Percentiles rank a stretch among this genome's conserved stretches.
These are phyloP conservation scores for Trissonchulus latispiculum DNA, from an alignment of 2,888 invertebrate species.

Conservation along the genomic window DNA sequence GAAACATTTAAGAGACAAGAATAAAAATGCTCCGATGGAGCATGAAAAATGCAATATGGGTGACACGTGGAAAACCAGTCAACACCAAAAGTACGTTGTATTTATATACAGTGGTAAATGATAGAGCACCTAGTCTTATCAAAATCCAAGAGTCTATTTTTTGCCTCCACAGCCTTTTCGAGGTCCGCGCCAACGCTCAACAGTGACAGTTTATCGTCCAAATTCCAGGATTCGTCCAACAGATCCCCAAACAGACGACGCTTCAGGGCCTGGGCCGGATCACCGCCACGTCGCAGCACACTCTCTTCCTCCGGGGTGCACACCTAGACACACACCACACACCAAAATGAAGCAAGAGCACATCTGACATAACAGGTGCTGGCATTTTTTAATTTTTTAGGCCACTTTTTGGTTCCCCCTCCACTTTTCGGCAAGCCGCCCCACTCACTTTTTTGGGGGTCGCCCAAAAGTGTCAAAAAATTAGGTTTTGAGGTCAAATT, in stretches of 20 bases:
- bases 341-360: conserved; percentile 27
- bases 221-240: conserved; percentile 4
- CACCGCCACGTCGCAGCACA: conserved; percentile 14
- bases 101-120: too few relatives aligned
- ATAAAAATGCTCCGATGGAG: too few relatives aligned
- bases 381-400: not conserved
- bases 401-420: too few relatives aligned
- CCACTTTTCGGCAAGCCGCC: too few relatives aligned
- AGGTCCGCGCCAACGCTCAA: conserved; percentile 53
- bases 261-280: conserved; percentile 27
- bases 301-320: conserved; percentile 21
- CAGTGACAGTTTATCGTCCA: conserved; percentile 37
- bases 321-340: conserved; percentile 18
- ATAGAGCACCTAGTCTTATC: conserved; percentile 71
- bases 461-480: too few relatives aligned
- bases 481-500: too few relatives aligned
- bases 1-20: too few relatives aligned
- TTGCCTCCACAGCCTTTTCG: conserved; percentile 63
- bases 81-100: too few relatives aligned
- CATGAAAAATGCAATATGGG: too few relatives aligned
- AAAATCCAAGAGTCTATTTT: conserved; percentile 70
- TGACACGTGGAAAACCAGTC: too few relatives aligned
- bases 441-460: too few relatives aligned
- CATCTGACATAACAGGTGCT: too few relatives aligned
- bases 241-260: conserved; percentile 47